Conservation (phyloP, 2,888 invertebrate species). For the Epinotia demarniana region DNA sequence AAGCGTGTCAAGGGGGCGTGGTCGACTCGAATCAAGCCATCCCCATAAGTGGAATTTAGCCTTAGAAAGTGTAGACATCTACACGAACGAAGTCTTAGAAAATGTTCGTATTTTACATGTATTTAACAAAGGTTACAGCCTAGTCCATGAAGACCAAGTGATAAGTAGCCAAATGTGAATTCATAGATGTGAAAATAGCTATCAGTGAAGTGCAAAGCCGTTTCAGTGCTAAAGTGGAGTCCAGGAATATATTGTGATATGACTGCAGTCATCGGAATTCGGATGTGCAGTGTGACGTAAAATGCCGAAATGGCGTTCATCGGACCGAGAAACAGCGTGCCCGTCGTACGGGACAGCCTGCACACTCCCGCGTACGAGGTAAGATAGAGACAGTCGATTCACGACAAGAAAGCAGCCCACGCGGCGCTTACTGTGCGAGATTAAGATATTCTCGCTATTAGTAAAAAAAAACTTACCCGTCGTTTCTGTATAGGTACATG, state of each 20-base stretch:
- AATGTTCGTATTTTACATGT: not conserved
- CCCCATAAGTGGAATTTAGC: too few relatives aligned
- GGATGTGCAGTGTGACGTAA: conserved; percentile 58
- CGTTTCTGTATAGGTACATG: too few relatives aligned
- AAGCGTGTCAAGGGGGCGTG: too few relatives aligned
- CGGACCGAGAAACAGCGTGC: conserved; percentile 86
- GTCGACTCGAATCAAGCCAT: too few relatives aligned
- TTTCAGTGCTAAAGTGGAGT: conserved; percentile 1
- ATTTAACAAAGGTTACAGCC: not conserved
- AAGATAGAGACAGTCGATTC: conserved; percentile 60
- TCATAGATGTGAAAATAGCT: not conserved
- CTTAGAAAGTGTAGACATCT: too few relatives aligned
- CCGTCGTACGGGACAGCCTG: conserved; percentile 87
- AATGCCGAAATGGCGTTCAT: conserved; percentile 82
- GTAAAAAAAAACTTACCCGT: too few relatives aligned
- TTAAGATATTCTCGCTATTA: too few relatives aligned
- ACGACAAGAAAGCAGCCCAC: too few relatives aligned
- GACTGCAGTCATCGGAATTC: conserved; percentile 21
- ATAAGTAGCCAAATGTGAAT: not conserved
- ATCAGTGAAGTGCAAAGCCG: not conserved
- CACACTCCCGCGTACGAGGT: conserved; percentile 88
- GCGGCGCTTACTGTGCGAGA: too few relatives aligned
- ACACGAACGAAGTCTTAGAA: too few relatives aligned
- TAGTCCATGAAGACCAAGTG: not conserved
- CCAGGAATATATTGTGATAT: conserved; percentile 24